Conservation (phyloP, 2,888 invertebrate genomes). For the Sclerodermus sp. region DNA sequence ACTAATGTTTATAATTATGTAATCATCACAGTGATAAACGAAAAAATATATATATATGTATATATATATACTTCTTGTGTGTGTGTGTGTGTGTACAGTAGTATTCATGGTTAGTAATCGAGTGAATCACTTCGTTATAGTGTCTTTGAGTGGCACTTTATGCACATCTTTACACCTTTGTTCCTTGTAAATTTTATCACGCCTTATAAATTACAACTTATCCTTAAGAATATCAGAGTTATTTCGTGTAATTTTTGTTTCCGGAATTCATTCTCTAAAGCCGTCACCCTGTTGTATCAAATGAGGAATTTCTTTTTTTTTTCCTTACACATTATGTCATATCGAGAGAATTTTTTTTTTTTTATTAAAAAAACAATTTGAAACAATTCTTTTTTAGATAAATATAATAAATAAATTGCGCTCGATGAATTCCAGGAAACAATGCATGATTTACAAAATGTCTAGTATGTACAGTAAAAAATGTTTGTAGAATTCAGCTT, state of each 20-base stretch:
- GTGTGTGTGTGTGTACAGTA: too few relatives aligned
- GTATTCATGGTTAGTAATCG: slow-evolving; percentile 34
- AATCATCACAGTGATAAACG: slow-evolving; percentile 55
- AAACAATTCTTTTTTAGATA: too few relatives aligned
- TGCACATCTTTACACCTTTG: slow-evolving; percentile 9
- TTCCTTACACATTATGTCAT: too few relatives aligned
- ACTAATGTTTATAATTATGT: slow-evolving; percentile 49
- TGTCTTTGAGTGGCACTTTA: slow-evolving; percentile 37
- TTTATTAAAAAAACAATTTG: too few relatives aligned
- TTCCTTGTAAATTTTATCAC: slow-evolving; percentile 12
- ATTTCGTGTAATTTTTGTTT: slow-evolving; percentile 26
- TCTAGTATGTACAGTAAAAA: slow-evolving; percentile 35
- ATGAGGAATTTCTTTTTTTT: too few relatives aligned
- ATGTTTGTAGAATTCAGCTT: slow-evolving; percentile 20
- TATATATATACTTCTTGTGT: slow-evolving; percentile 40
- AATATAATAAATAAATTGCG: background rate
- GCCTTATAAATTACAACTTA: slow-evolving; percentile 23
- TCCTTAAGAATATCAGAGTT: slow-evolving; percentile 25
- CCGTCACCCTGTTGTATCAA: too few relatives aligned
- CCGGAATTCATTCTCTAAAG: slow-evolving; percentile 25
- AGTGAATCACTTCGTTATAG: slow-evolving; percentile 33
- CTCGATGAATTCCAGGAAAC: slow-evolving; percentile 38
- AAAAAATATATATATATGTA: slow-evolving; percentile 46
- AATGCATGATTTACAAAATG: slow-evolving; percentile 38
- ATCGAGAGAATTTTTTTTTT: too few relatives aligned